Conservation (phyloP, 2,113 vertebrate genomes). For the Calidris pugnax region DNA sequence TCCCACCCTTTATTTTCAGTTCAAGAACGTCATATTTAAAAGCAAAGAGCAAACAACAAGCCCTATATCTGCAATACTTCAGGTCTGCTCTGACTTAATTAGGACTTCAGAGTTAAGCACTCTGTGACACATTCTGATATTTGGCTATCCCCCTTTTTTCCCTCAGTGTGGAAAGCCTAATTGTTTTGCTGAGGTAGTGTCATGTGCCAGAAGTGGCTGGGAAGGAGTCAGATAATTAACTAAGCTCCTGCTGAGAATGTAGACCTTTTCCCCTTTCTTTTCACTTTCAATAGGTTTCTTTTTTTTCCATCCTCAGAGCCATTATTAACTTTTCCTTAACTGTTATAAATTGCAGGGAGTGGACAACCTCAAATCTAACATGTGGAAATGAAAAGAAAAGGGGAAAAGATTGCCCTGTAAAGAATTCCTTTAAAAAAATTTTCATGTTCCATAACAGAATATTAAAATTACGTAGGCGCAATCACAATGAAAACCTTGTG, state of each 20-base stretch:
- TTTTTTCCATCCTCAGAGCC: not conserved
- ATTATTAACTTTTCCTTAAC: conserved; percentile 32
- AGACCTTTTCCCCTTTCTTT: not conserved
- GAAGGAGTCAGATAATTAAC: conserved; percentile 29
- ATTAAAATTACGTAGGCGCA: not conserved
- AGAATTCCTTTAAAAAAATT: not conserved
- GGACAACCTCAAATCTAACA: not conserved
- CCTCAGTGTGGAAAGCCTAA: not conserved
- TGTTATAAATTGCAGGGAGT: not conserved
- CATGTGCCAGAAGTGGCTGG: not conserved
- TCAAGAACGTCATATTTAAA: not conserved
- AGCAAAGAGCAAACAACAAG: not conserved
- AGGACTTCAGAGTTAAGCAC: not conserved
- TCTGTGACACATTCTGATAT: not conserved
- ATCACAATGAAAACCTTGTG: conserved; percentile 60
- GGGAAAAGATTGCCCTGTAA: not conserved
- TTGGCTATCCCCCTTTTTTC: not conserved
- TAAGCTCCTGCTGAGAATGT: not conserved
- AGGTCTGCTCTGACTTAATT: not conserved
- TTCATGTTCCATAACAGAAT: conserved; percentile 37
- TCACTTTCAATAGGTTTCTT: not conserved
- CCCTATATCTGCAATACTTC: not conserved
- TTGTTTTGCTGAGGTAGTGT: not conserved
- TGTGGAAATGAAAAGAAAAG: not conserved
- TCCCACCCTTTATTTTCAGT: not conserved